These are phyloP conservation scores for Lerema accius DNA, from an alignment of 1,140 invertebrate genomes.

Conservation along the genomic window DNA sequence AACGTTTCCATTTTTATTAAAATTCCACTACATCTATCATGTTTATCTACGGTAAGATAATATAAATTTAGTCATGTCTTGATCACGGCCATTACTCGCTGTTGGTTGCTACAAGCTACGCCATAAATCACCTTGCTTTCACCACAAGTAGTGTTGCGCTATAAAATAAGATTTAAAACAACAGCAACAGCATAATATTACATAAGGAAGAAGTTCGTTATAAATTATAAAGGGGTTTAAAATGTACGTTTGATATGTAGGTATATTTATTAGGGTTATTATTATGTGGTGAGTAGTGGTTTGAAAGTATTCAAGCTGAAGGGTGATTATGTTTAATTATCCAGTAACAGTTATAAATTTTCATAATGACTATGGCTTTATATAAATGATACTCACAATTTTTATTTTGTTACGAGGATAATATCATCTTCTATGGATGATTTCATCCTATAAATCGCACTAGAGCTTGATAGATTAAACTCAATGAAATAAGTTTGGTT, in stretches of 20 bases:
- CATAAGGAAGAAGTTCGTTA: background rate
- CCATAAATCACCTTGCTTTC: conserved; percentile 28
- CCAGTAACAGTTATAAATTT: too few relatives aligned
- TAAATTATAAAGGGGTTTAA: conserved; percentile 1
- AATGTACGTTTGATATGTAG: background rate
- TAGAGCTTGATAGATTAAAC: too few relatives aligned
- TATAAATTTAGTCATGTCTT: conserved; percentile 33
- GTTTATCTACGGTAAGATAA: conserved; percentile 26
- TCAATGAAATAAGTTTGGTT: too few relatives aligned
- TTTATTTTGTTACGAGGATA: too few relatives aligned
- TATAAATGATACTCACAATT: too few relatives aligned
- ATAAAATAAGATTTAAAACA: conserved; percentile 27
- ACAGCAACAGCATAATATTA: conserved; percentile 22
- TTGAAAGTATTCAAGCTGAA: background rate
- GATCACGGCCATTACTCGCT: conserved; percentile 30
- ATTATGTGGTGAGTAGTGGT: background rate
- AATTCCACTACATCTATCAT: conserved; percentile 22
- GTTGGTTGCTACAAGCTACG: conserved; percentile 27
- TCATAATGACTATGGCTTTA: too few relatives aligned
- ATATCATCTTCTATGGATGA: too few relatives aligned
- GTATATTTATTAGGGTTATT: too few relatives aligned
- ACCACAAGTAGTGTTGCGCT: conserved; percentile 30
- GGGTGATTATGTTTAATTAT: too few relatives aligned
- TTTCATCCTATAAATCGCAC: too few relatives aligned
- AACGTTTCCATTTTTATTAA: background rate